These are phyloP conservation scores for Meteorus colon DNA, from an alignment of 2,888 invertebrate genomes.

Conservation along the genomic window DNA sequence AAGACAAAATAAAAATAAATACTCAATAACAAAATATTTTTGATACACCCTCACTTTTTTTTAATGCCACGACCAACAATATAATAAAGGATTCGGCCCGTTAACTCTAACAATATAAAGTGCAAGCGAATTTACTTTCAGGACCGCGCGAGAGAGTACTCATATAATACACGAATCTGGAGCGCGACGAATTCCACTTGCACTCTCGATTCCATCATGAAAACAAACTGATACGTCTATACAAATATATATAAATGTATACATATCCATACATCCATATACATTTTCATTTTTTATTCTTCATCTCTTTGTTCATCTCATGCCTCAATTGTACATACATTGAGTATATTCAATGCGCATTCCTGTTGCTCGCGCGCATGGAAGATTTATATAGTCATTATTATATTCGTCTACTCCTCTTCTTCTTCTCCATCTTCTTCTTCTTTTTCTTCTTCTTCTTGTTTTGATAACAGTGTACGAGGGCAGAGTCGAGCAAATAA, in stretches of 20 bases:
- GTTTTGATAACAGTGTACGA: not conserved
- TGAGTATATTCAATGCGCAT: not conserved
- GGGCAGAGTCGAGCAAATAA: not conserved
- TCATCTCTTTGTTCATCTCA: not conserved
- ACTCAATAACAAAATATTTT: no score
- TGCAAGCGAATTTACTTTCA: constrained; percentile 34
- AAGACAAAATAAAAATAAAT: no score
- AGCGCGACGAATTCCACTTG: constrained; percentile 61
- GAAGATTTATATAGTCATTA: not conserved
- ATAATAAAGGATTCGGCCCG: constrained; percentile 25
- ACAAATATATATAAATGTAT: not conserved
- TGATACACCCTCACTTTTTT: not conserved
- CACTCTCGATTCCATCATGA: constrained; percentile 49
- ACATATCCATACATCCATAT: not conserved
- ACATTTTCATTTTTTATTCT: not conserved
- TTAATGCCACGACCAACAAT: constrained; percentile 8
- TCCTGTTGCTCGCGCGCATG: not conserved
- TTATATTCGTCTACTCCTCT: not conserved
- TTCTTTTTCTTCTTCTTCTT: not conserved
- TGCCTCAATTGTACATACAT: not conserved
- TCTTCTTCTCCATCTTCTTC: not conserved
- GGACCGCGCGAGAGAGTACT: constrained; percentile 3
- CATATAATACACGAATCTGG: constrained; percentile 45
- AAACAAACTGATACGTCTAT: not conserved
- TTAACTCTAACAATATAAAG: constrained; percentile 16